A percentile compares a stretch with the other conserved stretches of the same genome.
Evolutionary conservation across 2,797 vertebrate species (phyloP).

Genomic region (Galago senegalensis): DNA sequence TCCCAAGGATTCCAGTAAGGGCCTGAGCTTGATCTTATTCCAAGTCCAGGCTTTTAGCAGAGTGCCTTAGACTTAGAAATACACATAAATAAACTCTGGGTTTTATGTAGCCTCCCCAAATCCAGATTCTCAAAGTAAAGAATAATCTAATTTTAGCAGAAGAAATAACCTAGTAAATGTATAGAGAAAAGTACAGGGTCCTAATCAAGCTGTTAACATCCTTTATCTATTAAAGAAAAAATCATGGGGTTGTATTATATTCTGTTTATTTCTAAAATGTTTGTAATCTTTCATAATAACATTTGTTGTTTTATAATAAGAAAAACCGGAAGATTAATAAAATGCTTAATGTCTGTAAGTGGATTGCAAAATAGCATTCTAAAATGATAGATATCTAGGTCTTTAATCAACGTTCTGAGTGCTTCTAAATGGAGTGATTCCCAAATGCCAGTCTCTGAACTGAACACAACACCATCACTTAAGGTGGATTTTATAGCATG

Average conservation of each 20-base stretch:
- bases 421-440: slow-evolving; percentile 19
- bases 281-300: background rate
- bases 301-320: slow-evolving; percentile 15
- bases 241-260: background rate
- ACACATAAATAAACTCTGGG: no score
- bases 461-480: background rate
- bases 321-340: background rate
- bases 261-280: slow-evolving; percentile 37
- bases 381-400: background rate
- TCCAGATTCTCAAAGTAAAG: background rate
- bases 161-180: slow-evolving; percentile 40
- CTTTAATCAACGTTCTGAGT: slow-evolving; percentile 33
- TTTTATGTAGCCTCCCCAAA: background rate
- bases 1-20: background rate
- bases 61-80: background rate
- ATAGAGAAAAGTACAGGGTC: background rate
- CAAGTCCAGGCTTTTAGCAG: background rate
- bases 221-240: background rate
- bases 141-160: background rate
- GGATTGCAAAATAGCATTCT: slow-evolving; percentile 22
- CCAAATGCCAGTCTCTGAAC: background rate
- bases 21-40: background rate
- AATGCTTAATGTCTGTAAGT: slow-evolving; percentile 7
- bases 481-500: background rate
- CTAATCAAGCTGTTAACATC: background rate